A percentile compares a stretch with the other conserved stretches of the same genome.
phyloP scores from a whole-genome alignment of 2,113 vertebrate species.

The Phylloscopus trochiloides region DNA sequence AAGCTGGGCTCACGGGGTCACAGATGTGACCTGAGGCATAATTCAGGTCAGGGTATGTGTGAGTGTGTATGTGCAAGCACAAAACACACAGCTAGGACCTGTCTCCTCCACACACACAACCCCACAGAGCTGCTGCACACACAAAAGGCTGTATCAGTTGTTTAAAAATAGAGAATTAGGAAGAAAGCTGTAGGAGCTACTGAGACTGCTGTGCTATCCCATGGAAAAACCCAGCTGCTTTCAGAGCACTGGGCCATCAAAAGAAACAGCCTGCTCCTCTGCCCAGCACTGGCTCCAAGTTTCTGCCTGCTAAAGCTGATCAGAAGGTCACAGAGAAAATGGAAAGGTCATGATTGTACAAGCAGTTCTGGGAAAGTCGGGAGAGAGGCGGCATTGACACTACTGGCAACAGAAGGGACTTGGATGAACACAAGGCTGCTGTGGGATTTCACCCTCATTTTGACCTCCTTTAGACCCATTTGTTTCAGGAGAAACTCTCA shows the following conservation, averaged over 20 bases:
- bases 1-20: neutral
- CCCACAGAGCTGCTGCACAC: neutral
- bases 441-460: neutral
- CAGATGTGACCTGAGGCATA: neutral
- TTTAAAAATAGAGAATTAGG: neutral
- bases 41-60: neutral
- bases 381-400: neutral
- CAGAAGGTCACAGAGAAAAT: neutral
- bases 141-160: neutral
- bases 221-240: neutral
- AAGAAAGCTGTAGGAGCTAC: neutral
- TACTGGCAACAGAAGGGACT: neutral
- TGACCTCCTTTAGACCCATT: neutral
- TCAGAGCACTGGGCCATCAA: neutral
- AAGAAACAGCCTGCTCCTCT: neutral
- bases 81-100: neutral
- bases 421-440: neutral
- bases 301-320: neutral
- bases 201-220: neutral
- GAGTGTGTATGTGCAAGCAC: neutral
- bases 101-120: neutral
- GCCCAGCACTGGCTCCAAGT: neutral
- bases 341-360: neutral
- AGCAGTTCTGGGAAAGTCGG: neutral
- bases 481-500: neutral